A percentile compares a stretch with the other conserved stretches of the same genome.
Conservation (phyloP, 2,888 invertebrate species). For the Catocala sponsa region DNA sequence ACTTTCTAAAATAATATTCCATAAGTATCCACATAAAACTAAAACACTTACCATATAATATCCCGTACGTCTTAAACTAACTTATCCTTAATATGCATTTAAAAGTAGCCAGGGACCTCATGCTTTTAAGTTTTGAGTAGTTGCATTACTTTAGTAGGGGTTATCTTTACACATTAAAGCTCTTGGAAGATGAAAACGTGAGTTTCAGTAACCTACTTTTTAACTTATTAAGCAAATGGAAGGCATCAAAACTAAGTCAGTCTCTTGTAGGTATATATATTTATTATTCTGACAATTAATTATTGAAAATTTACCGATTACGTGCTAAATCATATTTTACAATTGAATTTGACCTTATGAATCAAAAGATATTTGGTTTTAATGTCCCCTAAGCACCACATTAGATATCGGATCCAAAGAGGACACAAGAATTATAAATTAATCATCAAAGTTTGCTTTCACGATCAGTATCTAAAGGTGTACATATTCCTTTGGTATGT, state of each 20-base stretch:
- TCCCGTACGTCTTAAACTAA: constrained; percentile 8
- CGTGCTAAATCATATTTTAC: no score
- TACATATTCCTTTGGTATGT: neutral
- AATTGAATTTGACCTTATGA: no score
- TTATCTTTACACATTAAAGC: constrained; percentile 31
- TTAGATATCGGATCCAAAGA: constrained; percentile 18
- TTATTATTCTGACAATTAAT: no score
- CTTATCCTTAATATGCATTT: constrained; percentile 17
- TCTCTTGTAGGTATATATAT: neutral
- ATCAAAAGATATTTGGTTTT: no score
- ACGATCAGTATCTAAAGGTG: constrained; percentile 34
- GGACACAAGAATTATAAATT: constrained; percentile 40
- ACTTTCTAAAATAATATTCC: no score
- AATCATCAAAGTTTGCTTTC: constrained; percentile 45
- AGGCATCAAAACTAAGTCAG: constrained; percentile 20
- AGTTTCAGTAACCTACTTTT: constrained; percentile 41
- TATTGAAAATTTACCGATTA: no score
- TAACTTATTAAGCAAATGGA: constrained; percentile 34
- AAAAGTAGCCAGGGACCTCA: constrained; percentile 22
- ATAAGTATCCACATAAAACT: neutral
- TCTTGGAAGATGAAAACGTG: constrained; percentile 23
- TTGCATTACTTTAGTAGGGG: constrained; percentile 34
- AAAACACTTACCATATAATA: constrained; percentile 11
- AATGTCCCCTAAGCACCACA: no score
- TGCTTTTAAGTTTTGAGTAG: constrained; percentile 40